Evolutionary conservation across 2,113 vertebrate species (phyloP).

Genomic region (human): GRCh38 chr6:46694001-46694500

Average conservation of each 20-base stretch:
- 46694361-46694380: too few species aligned
- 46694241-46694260: too few species aligned
- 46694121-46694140: not conserved
- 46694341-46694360: too few species aligned
- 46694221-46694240: too few species aligned
- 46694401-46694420: too few species aligned
- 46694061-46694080: conserved; percentile 29
- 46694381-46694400: too few species aligned
- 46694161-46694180: conserved; percentile 74
- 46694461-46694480: not conserved
- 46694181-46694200: not conserved
- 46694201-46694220: not conserved
- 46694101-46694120: conserved; percentile 6
- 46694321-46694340: too few species aligned
- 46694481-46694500: not conserved
- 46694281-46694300: too few species aligned
- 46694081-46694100: accelerated
- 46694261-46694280: too few species aligned
- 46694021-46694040: conserved; percentile 49
- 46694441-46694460: too few species aligned
- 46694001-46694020: not conserved
- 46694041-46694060: conserved; percentile 28
- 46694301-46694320: too few species aligned
- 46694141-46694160: conserved; percentile 22
- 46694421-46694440: too few species aligned